Percentiles rank a stretch among this genome's conserved stretches.
Evolutionary conservation across 2,888 invertebrate genomes (phyloP).

Genomic region (Microplitis deprimator): DNA sequence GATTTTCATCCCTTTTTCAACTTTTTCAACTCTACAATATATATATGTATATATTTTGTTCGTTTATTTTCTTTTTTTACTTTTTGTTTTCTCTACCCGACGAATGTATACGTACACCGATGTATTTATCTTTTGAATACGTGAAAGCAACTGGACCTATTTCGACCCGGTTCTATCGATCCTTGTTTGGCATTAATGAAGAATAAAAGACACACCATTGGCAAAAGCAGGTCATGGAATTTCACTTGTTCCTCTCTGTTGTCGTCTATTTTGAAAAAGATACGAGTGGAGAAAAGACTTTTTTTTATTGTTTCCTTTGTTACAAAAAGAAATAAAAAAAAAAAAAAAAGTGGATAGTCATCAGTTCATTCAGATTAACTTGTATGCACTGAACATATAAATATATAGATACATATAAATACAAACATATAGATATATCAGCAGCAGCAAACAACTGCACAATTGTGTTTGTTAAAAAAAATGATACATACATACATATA

Average conservation of each 20-base stretch:
- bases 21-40: slow-evolving; percentile 1
- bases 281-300: not conserved
- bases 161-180: not conserved
- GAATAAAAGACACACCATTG: not conserved
- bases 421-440: not conserved
- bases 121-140: slow-evolving; percentile 23
- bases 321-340: not conserved
- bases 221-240: slow-evolving; percentile 2
- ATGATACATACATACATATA: not conserved
- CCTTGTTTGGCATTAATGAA: slow-evolving; percentile 17
- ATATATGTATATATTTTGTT: too few species aligned
- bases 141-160: not conserved
- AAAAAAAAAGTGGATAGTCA: slow-evolving; percentile 12
- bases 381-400: slow-evolving; percentile 10
- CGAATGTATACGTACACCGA: slow-evolving; percentile 3
- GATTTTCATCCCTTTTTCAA: not conserved
- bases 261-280: not conserved
- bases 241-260: not conserved
- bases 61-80: slow-evolving; percentile 3
- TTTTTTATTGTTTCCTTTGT: not conserved
- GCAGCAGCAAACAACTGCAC: not conserved
- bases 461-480: not conserved
- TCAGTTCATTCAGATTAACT: slow-evolving; percentile 12
- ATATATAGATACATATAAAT: not conserved
- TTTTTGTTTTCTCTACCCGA: not conserved